phyloP scores from a whole-genome alignment of 2,888 invertebrate species.

The Stramonita haemastoma region DNA sequence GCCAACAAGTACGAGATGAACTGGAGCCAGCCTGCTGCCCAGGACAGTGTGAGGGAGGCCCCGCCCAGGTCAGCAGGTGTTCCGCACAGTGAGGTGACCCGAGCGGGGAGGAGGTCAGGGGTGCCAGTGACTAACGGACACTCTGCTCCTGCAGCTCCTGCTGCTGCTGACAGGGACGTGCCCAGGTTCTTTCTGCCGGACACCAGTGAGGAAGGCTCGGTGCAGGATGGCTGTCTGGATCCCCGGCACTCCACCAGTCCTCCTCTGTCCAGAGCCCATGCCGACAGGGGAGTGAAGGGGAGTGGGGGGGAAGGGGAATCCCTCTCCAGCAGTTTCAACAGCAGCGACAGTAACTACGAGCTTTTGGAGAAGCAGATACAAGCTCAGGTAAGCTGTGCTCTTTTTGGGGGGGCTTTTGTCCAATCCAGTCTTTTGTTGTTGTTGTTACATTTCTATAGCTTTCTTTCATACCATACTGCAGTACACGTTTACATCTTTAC shows the following conservation, averaged over 20 bases:
- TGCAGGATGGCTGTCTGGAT: neutral
- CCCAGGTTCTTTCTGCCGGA: neutral
- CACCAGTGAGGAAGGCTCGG: neutral
- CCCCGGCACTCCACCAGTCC: neutral
- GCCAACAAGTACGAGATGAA: constrained; percentile 37
- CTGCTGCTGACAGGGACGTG: neutral
- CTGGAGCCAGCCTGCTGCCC: neutral
- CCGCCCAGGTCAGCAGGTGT: neutral
- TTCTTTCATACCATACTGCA: too few relatives aligned
- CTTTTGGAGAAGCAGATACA: constrained; percentile 44
- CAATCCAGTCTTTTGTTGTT: too few relatives aligned
- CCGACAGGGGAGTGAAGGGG: neutral
- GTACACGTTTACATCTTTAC: too few relatives aligned
- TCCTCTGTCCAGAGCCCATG: neutral
- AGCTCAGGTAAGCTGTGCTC: constrained; percentile 29
- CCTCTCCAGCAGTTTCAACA: constrained; percentile 35
- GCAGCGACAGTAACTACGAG: constrained; percentile 45
- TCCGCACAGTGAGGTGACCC: neutral
- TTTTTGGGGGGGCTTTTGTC: too few relatives aligned
- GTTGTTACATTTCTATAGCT: too few relatives aligned
- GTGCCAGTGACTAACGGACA: neutral
- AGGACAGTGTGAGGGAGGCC: neutral
- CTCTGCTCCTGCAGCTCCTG: neutral
- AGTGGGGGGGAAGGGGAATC: constrained; percentile 15
- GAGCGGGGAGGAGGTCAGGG: too few relatives aligned